Conservation (phyloP, 2,888 invertebrate genomes). For the Tachystola acroxantha region DNA sequence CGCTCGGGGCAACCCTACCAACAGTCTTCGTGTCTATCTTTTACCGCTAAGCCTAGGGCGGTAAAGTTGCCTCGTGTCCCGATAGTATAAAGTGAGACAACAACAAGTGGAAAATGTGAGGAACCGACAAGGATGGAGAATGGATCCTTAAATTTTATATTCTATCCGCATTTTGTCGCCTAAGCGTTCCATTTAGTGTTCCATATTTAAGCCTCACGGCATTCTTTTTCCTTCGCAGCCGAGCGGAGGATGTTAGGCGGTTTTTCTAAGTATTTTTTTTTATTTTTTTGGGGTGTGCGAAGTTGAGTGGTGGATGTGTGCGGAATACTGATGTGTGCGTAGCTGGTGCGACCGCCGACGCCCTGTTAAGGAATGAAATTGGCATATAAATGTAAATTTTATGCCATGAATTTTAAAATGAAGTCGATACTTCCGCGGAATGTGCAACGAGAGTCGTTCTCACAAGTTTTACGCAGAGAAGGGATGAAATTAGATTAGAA, state of each 20-base stretch:
- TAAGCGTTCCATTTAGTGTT: constrained; percentile 79
- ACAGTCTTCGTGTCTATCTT: constrained; percentile 67
- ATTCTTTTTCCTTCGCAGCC: constrained; percentile 63
- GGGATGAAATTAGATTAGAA: constrained; percentile 73
- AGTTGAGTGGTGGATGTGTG: constrained; percentile 52
- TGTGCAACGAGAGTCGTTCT: constrained; percentile 50
- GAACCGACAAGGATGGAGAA: constrained; percentile 48
- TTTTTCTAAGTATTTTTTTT: constrained; percentile 54
- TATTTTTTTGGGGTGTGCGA: constrained; percentile 49
- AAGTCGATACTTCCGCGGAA: constrained; percentile 72
- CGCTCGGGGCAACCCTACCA: constrained; percentile 56
- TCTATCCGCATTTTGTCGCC: constrained; percentile 78
- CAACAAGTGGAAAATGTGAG: constrained; percentile 26
- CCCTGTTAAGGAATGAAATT: constrained; percentile 76
- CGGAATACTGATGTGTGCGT: constrained; percentile 75
- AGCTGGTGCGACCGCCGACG: constrained; percentile 50
- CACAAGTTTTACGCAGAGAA: constrained; percentile 52
- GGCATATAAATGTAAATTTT: constrained; percentile 79
- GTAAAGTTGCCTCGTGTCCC: constrained; percentile 63
- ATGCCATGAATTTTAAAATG: constrained; percentile 79
- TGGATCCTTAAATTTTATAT: constrained; percentile 73
- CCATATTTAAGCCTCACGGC: constrained; percentile 74
- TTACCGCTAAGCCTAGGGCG: constrained; percentile 75
- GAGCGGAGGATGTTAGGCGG: constrained; percentile 61
- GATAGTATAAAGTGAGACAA: constrained; percentile 55